Conservation (phyloP, 53 echinoderm and acorn worm species). For the Stichopus horrens region DNA sequence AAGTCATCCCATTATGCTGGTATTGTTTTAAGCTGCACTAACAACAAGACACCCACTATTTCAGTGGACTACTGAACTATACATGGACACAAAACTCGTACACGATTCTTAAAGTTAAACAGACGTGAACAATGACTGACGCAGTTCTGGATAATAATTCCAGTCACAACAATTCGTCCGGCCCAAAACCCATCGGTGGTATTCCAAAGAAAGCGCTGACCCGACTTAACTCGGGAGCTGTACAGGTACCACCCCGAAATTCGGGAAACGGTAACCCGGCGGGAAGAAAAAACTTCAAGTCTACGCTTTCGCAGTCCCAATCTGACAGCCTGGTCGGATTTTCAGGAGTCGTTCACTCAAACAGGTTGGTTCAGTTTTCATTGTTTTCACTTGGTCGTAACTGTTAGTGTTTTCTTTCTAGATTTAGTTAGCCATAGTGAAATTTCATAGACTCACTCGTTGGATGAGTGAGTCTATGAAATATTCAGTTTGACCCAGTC, state of each 20-base stretch:
- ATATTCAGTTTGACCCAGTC: no score
- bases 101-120: background rate
- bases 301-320: background rate
- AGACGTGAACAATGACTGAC: slow-evolving; percentile 37
- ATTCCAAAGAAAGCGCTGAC: slow-evolving; percentile 9
- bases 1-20: background rate
- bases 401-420: no score
- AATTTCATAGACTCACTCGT: no score
- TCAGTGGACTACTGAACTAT: background rate
- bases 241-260: slow-evolving; percentile 18
- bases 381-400: no score
- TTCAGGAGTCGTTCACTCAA: slow-evolving; percentile 28
- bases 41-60: background rate
- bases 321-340: slow-evolving; percentile 32
- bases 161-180: slow-evolving; percentile 30
- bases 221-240: slow-evolving; percentile 12
- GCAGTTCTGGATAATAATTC: slow-evolving; percentile 41
- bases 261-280: slow-evolving; percentile 39
- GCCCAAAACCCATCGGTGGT: slow-evolving; percentile 14
- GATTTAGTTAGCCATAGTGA: no score
- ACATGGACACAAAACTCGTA: background rate
- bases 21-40: background rate
- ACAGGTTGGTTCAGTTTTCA: slow-evolving; percentile 8
- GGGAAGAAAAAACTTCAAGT: slow-evolving; percentile 9
- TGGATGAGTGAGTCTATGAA: no score